Evolutionary conservation across 1,140 invertebrate species (phyloP).

Genomic region (Alviniconcha marisindica): DNA sequence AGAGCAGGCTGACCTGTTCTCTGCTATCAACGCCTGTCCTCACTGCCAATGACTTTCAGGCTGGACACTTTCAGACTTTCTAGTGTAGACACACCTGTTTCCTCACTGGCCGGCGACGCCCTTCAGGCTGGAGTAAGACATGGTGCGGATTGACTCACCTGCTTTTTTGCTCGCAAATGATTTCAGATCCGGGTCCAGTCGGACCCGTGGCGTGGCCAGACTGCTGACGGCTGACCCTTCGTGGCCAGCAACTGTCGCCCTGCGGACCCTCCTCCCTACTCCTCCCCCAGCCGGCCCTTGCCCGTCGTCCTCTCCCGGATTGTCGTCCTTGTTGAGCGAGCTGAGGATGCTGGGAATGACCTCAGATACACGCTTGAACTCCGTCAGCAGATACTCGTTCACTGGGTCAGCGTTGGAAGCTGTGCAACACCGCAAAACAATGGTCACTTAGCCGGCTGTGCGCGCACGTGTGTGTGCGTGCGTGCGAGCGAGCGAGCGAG

Average conservation of each 20-base stretch:
- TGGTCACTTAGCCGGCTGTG: neutral
- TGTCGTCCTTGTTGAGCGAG: slow-evolving; percentile 56
- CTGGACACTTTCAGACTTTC: too few relatives aligned
- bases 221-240: neutral
- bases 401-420: slow-evolving; percentile 24
- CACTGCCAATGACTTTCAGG: too few relatives aligned
- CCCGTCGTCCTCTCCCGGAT: neutral
- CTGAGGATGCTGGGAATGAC: slow-evolving; percentile 60
- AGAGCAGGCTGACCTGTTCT: too few relatives aligned
- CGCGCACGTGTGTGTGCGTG: neutral
- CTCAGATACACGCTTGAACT: slow-evolving; percentile 60
- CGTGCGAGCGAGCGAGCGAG: too few relatives aligned
- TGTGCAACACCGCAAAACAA: too few relatives aligned
- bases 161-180: neutral
- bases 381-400: slow-evolving; percentile 59
- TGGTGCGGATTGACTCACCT: too few relatives aligned
- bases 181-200: neutral
- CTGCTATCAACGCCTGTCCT: too few relatives aligned
- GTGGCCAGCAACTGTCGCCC: neutral
- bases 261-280: neutral
- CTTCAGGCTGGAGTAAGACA: too few relatives aligned
- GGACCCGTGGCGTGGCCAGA: neutral
- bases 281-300: neutral
- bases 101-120: too few relatives aligned
- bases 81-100: too few relatives aligned